Evolutionary conservation across 2,888 invertebrate genomes (phyloP), one percentile per base, ranked within the genome.

Genomic region (Parasteatoda lunata): DNA sequence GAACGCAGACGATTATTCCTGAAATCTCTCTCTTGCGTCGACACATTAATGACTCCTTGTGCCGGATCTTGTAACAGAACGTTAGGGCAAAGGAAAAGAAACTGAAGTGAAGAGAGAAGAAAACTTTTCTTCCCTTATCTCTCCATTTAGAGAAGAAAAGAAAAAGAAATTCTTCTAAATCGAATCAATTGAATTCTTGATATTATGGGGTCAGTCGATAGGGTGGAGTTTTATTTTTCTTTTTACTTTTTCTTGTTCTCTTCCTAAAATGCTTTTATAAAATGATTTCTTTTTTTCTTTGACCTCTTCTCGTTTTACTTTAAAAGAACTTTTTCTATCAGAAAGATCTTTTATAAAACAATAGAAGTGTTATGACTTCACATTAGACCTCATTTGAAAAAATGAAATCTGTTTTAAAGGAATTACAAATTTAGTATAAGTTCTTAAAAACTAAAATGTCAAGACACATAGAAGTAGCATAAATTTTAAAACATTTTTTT

Each of bases 1-100:
- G 59, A n/a, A 59, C n/a, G 9, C 59, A 59, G 59, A 59, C 59
- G 8, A 59, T 59, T 59, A 7, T 59, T 59, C 8, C 59, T n/a
- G 59, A 59, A 59, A 59, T 59, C 59, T 59, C 59, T 59, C 59
- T 59, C 11, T 9, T n/a, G 9, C n/a, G 30, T n/a, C n/a, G 59
- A 59, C 59, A n/a, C 59, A 59, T 59, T 59, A 59, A 59, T 59
- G 59, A 59, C 59, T 59, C 59, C 59, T 59, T 59, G 59, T 59
- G 59, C 11, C 59, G 59, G 59, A 59, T 59, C 59, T 59, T 59
- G 59, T 59, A 59, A 59, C 59, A 5, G 59, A 59, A 59, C 8
- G 59, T 30, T 30, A 30, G 30, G 30, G 30, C 1, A 30, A 30
- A 59, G n/a, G n/a, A 59, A 59, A 54, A 59, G n/a, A n/a, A 7